A percentile compares a stretch with the other conserved stretches of the same genome.
These are phyloP conservation scores for Odontophorus gujanensis DNA, from an alignment of 2,113 vertebrate genomes.

Conservation along the genomic window DNA sequence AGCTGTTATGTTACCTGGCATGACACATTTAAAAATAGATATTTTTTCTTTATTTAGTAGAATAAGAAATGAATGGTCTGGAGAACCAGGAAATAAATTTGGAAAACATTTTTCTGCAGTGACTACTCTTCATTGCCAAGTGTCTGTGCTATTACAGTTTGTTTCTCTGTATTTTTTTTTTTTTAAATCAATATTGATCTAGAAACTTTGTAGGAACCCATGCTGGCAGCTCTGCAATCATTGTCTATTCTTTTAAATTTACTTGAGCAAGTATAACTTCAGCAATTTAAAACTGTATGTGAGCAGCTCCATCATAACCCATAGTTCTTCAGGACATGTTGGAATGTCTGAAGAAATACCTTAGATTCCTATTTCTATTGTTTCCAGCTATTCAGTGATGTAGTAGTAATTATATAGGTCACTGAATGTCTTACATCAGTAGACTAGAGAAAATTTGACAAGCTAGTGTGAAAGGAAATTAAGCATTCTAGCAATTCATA, in stretches of 20 bases:
- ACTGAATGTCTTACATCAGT: not conserved
- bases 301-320: not conserved
- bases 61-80: not conserved
- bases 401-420: not conserved
- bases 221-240: not conserved
- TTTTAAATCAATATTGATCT: slow-evolving; percentile 39
- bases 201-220: not conserved
- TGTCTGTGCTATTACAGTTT: not conserved
- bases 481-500: not conserved
- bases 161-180: not conserved
- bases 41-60: not conserved
- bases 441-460: not conserved
- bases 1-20: fast-evolving
- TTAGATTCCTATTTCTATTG: not conserved
- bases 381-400: not conserved
- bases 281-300: not conserved
- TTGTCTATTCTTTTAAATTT: not conserved
- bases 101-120: not conserved
- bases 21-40: not conserved
- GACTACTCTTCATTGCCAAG: not conserved
- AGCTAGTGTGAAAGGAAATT: not conserved
- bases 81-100: not conserved
- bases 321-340: not conserved
- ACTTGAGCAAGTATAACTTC: not conserved
- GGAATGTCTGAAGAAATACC: not conserved